phyloP scores from a whole-genome alignment of 2,888 invertebrate species.

The Chymomyza procnemis region DNA sequence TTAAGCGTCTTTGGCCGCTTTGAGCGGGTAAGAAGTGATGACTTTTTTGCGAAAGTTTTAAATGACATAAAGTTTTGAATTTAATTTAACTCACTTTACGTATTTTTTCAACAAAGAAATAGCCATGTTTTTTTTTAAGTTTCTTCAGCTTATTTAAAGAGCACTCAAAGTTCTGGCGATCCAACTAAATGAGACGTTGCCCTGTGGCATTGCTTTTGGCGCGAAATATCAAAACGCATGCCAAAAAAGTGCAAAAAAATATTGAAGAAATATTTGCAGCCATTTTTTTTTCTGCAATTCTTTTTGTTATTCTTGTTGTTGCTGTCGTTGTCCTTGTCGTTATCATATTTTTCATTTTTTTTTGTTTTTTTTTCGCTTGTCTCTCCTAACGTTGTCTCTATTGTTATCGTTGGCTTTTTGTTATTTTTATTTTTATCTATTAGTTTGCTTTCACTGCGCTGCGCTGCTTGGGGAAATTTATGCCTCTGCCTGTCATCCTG shows the following conservation, averaged over 20 bases:
- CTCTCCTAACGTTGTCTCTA: not conserved
- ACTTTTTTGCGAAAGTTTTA: too few species aligned
- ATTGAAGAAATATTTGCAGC: not conserved
- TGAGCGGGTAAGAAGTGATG: too few species aligned
- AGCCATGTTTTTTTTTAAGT: not conserved
- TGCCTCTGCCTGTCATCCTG: slow-evolving; percentile 26
- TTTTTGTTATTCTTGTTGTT: not conserved
- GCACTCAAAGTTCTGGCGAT: not conserved
- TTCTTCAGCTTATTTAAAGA: not conserved
- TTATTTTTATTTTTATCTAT: slow-evolving; percentile 12
- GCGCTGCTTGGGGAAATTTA: slow-evolving; percentile 40
- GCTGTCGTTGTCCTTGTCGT: not conserved
- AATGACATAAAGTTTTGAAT: too few species aligned
- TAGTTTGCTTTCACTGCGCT: slow-evolving; percentile 30
- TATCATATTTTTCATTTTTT: not conserved
- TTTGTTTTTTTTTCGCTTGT: not conserved
- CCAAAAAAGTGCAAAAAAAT: not conserved
- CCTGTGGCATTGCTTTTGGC: not conserved
- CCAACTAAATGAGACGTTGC: not conserved
- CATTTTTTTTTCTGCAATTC: slow-evolving; percentile 3
- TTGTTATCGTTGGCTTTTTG: not conserved
- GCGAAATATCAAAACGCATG: not conserved
- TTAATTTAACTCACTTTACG: too few species aligned
- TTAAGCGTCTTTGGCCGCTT: too few species aligned
- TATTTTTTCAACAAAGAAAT: not conserved